Evolutionary conservation across 1,140 invertebrate genomes (phyloP).

Genomic region (Battus philenor): DNA sequence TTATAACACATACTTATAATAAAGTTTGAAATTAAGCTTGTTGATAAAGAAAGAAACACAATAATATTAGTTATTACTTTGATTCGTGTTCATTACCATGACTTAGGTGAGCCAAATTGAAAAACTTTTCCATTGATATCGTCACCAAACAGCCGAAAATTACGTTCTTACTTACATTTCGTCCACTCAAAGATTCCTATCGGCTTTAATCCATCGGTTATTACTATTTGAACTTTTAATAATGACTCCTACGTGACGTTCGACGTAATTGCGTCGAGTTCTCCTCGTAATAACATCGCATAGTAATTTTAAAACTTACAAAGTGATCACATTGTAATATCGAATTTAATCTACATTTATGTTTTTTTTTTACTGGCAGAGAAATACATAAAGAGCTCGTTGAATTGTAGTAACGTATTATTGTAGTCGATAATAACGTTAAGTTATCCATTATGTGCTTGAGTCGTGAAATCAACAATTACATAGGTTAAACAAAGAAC

Average conservation of each 20-base stretch:
- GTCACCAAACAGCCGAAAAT: slow-evolving; percentile 51
- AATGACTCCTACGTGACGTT: slow-evolving; percentile 38
- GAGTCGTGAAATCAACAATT: slow-evolving; percentile 31
- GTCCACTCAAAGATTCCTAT: slow-evolving; percentile 51
- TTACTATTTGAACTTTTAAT: slow-evolving; percentile 67
- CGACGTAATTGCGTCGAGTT: slow-evolving; percentile 44
- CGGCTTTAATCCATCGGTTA: slow-evolving; percentile 48
- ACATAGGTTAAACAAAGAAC: slow-evolving; percentile 38
- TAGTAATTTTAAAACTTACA: slow-evolving; percentile 53
- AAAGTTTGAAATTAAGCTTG: too few species aligned
- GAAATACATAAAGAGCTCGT: slow-evolving; percentile 8
- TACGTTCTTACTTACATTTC: slow-evolving; percentile 48
- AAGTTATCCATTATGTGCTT: slow-evolving; percentile 22
- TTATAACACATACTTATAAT: too few species aligned
- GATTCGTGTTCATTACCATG: slow-evolving; percentile 3
- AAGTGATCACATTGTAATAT: slow-evolving; percentile 45
- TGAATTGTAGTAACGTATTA: slow-evolving; percentile 1
- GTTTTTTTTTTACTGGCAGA: slow-evolving; percentile 14
- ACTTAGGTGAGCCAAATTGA: slow-evolving; percentile 47
- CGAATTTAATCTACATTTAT: slow-evolving; percentile 30
- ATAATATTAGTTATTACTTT: slow-evolving; percentile 7
- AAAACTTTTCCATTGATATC: slow-evolving; percentile 66
- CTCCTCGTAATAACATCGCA: slow-evolving; percentile 46
- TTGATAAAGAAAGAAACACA: too few species aligned
- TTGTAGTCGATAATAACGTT: slow-evolving; percentile 17